These are phyloP conservation scores for Trogon melanurus DNA, from an alignment of 2,113 vertebrate genomes.

Conservation along the genomic window DNA sequence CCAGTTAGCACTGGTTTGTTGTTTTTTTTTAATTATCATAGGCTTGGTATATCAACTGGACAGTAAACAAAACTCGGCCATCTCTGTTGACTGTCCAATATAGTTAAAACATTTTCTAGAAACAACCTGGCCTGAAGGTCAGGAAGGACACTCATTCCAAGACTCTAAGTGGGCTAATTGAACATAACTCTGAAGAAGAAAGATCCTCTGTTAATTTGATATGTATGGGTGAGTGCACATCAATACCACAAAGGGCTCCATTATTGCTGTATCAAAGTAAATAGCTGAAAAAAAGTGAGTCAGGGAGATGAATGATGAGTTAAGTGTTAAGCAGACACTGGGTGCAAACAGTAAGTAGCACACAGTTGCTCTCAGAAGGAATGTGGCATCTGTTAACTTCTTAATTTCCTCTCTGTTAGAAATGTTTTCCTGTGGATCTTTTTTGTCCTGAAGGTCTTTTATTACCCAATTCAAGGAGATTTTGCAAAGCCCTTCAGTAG, in stretches of 20 bases:
- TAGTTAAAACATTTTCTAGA: slow-evolving; percentile 67
- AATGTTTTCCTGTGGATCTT: background rate
- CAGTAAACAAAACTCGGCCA: background rate
- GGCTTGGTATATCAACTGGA: background rate
- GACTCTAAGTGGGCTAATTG: slow-evolving; percentile 74
- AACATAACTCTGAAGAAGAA: slow-evolving; percentile 72
- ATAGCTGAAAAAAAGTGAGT: slow-evolving; percentile 66
- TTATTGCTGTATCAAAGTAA: slow-evolving; percentile 80
- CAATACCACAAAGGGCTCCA: slow-evolving; percentile 75
- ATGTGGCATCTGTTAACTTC: slow-evolving; percentile 1
- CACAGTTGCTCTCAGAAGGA: slow-evolving; percentile 10
- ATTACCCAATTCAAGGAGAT: background rate
- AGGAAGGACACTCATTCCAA: slow-evolving; percentile 73
- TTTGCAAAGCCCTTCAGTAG: background rate
- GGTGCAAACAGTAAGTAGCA: slow-evolving; percentile 20
- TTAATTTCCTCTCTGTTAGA: background rate
- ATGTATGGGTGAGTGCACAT: slow-evolving; percentile 65
- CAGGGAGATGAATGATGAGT: slow-evolving; percentile 58
- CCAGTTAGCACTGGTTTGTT: background rate
- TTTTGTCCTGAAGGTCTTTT: background rate
- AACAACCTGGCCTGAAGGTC: slow-evolving; percentile 73
- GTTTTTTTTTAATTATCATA: background rate
- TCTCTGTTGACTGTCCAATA: slow-evolving; percentile 38
- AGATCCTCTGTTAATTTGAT: slow-evolving; percentile 73
- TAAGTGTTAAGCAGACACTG: slow-evolving; percentile 39